Base-by-base conservation (phyloP, 1,140 invertebrate species). In the Lerema accius region DNA sequence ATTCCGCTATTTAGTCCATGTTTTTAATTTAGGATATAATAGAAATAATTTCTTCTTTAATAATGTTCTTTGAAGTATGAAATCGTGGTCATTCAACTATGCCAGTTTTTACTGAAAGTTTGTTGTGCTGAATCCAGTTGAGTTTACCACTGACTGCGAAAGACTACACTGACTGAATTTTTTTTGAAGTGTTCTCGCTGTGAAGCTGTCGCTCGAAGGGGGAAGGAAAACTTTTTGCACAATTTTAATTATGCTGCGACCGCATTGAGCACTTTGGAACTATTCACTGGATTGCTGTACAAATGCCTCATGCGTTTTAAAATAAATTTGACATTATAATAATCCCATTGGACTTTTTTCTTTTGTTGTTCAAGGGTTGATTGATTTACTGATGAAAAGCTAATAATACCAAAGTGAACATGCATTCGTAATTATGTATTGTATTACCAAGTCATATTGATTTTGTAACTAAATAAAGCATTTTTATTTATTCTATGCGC, bases 141-240 rank as follows among this genome's bases (percentile, higher is more conserved):
- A 40, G 13, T 56, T 56, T 43, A 28, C 4, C 7, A 9, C 40
- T 28, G 23, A 40, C 11, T 55, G 16, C 42, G 53, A 19, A 15
- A 5, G 11, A 23, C 13, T 13, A 23, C 13, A 13, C 9, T 28
- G 40, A 43, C 11, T 42, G 19, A 32, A 56, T 23, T 5, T 16
- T 55, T 43, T 43, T 42, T 56, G 19, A 43, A 56, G 51, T 9
- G 53, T 26, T 13, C 51, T 55, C 16, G n/a, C 6, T 42, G 39
- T 14, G 23, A 55, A n/a, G n/a, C n/a, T n/a, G n/a, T n/a, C n/a
- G n/a, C n/a, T n/a, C n/a, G n/a, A n/a, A 55, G 23, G 9, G 13
- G 23, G 39, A 42, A 55, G 39, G 26, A 40, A 55, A 23, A 23
- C 15, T 26, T 55, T 23, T 42, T 43, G 9, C 37, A 39, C 37